Evolutionary conservation across 2,113 vertebrate species (phyloP), one percentile per base, ranked within the genome.

Genomic region (Picathartes gymnocephalus): DNA sequence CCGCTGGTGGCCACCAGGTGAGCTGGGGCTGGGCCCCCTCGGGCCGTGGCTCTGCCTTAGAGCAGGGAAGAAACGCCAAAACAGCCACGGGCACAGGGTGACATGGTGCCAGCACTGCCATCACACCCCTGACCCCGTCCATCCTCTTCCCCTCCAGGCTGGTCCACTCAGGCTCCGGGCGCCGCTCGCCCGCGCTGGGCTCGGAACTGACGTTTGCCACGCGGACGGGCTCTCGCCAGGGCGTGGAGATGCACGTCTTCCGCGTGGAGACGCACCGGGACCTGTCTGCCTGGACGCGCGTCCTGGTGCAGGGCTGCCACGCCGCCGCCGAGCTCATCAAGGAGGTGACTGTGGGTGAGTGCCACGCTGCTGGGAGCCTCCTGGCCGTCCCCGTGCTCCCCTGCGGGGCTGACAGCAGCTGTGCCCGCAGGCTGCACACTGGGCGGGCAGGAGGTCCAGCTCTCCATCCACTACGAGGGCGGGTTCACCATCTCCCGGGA

Each of bases 191-290:
- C 0, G 97, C 98, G 3, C 97, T 98, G 91, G 98, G 98, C 48
- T 98, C 98, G 1, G 99, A 99, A 79, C 98, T 99, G 74, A 98
- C 98, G 2, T 99, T 99, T 7, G 99, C 98, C 96, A 99, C 99
- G 1, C 98, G 99, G 73, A 99, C 99, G 0, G 99, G 99, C 50
- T 99, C 99, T 1, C 98, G 98, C 8, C 99, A 98, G 65, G 99
- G 99, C 18, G 98, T 99, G 39, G 99, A 99, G 97, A 99, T 98
- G 95, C 99, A 99, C 61, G 56, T 99, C 25, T 99, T 99, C 97
- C 97, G 99, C 1, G 99, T 99, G 94, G 99, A 99, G 97, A 99
- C 98, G 5, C 99, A 99, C 96, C 99, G 99, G 85, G 99, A 99
- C 85, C 98, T 99, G 95, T 99, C 99, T 0, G 98, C 98, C 2